Percentiles rank a stretch among this genome's conserved stretches.
Evolutionary conservation across 2,797 vertebrate species (phyloP).

Genomic region (Phaenicophaeus curvirostris): DNA sequence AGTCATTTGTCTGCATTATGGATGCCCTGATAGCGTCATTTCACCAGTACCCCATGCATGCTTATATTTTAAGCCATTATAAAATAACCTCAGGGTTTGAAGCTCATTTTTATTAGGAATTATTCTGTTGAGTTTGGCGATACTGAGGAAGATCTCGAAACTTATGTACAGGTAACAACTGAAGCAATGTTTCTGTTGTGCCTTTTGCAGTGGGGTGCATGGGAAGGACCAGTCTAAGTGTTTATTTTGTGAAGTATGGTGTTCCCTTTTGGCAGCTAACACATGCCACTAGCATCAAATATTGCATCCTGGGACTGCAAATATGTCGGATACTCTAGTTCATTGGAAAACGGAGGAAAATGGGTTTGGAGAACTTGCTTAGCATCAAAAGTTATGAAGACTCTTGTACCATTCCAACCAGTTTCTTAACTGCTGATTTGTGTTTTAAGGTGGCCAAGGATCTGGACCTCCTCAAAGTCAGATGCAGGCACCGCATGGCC

Average conservation of each 20-base stretch:
- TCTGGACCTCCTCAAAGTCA: slow-evolving; percentile 87
- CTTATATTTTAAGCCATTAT: neutral
- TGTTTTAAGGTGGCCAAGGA: slow-evolving; percentile 86
- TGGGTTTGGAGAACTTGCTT: neutral
- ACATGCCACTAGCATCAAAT: neutral
- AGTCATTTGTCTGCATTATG: neutral
- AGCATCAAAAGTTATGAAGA: neutral
- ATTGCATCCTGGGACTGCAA: neutral
- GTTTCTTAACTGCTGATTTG: slow-evolving; percentile 39
- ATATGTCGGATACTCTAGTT: neutral
- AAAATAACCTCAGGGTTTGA: neutral
- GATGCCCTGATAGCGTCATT: neutral
- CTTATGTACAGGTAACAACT: neutral
- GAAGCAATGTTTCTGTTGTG: neutral
- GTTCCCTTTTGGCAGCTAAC: neutral
- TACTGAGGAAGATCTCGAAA: neutral
- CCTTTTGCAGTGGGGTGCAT: neutral
- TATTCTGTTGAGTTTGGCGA: neutral
- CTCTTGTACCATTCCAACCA: neutral
- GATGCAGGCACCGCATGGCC: slow-evolving; percentile 86
- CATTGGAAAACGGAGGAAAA: neutral
- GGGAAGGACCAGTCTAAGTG: neutral
- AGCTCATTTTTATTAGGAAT: neutral
- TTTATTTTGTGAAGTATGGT: neutral
- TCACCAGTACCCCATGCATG: neutral